A percentile compares a stretch with the other conserved stretches of the same genome.
phyloP scores from a whole-genome alignment of 1,140 invertebrate genomes.

The Nasonia longicornis region DNA sequence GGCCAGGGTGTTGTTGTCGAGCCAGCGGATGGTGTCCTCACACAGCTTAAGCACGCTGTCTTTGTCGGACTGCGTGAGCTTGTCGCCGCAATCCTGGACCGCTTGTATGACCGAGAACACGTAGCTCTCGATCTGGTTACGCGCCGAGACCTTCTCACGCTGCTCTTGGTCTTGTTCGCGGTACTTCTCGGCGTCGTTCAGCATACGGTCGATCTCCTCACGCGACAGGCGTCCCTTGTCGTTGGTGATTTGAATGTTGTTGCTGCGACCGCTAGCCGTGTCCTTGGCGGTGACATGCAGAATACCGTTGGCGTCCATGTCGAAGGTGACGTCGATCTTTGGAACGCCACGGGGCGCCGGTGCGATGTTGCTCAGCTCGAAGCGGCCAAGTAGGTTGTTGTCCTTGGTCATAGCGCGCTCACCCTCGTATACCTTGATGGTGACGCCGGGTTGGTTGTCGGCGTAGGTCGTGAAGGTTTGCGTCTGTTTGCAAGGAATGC shows the following conservation, averaged over 20 bases:
- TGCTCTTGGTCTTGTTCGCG: conserved; percentile 72
- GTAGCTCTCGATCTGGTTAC: conserved; percentile 80
- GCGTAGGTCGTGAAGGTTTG: conserved; percentile 71
- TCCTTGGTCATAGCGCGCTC: conserved; percentile 77
- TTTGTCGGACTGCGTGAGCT: conserved; percentile 58
- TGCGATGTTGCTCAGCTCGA: conserved; percentile 81
- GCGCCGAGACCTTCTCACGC: conserved; percentile 72
- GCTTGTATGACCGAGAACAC: conserved; percentile 77
- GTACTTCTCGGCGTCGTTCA: conserved; percentile 82
- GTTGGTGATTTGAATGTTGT: conserved; percentile 89
- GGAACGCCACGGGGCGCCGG: conserved; percentile 75
- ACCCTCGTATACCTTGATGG: conserved; percentile 81
- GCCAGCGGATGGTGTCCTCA: conserved; percentile 68
- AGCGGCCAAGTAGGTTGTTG: conserved; percentile 84
- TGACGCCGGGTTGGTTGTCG: conserved; percentile 80
- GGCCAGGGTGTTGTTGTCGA: conserved; percentile 77
- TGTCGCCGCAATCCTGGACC: conserved; percentile 58
- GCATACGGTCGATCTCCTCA: conserved; percentile 93
- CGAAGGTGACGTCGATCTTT: conserved; percentile 80
- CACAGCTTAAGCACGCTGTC: conserved; percentile 61
- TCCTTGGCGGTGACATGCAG: conserved; percentile 85
- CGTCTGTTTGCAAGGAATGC: conserved; percentile 71
- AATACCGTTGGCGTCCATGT: conserved; percentile 85
- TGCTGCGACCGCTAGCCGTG: conserved; percentile 79
- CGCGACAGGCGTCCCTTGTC: conserved; percentile 92